Evolutionary conservation across 2,113 vertebrate species (phyloP).

Genomic region (Clinocottus analis): DNA sequence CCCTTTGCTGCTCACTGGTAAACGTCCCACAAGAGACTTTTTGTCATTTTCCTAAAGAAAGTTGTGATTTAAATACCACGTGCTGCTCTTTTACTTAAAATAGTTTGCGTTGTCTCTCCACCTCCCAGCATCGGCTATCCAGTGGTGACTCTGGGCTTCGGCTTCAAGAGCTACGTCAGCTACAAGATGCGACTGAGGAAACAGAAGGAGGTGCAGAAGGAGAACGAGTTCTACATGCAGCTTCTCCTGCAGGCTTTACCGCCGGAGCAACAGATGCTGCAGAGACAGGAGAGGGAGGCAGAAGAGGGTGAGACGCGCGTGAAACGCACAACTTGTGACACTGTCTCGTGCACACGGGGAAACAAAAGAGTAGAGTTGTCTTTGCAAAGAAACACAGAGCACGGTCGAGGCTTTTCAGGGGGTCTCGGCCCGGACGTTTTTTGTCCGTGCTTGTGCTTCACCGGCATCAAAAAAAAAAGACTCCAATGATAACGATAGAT

Average conservation of each 20-base stretch:
- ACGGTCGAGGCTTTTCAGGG: neutral
- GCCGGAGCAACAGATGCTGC: slow-evolving; percentile 96
- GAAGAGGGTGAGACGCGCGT: slow-evolving; percentile 90
- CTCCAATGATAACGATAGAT: too few species aligned
- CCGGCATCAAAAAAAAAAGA: too few species aligned
- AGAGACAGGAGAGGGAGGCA: slow-evolving; percentile 94
- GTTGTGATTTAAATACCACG: too few species aligned
- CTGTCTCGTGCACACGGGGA: neutral
- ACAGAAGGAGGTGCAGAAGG: slow-evolving; percentile 98
- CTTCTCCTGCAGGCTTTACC: slow-evolving; percentile 96
- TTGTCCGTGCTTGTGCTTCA: too few species aligned
- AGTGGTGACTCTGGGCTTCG: slow-evolving; percentile 97
- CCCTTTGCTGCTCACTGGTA: slow-evolving; percentile 98
- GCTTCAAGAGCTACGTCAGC: slow-evolving; percentile 99
- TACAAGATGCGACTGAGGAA: slow-evolving; percentile 98
- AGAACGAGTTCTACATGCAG: slow-evolving; percentile 99
- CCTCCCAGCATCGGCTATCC: slow-evolving; percentile 93
- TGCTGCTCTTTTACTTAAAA: neutral
- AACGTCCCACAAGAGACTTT: neutral
- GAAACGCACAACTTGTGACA: neutral
- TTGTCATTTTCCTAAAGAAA: neutral
- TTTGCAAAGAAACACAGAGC: neutral
- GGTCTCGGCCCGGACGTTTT: too few species aligned
- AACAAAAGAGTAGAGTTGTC: neutral
- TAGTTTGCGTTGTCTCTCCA: neutral